Percentiles rank a stretch among this genome's conserved stretches.
Evolutionary conservation across 2,797 vertebrate species (phyloP).

Genomic region (Meda fulgida): DNA sequence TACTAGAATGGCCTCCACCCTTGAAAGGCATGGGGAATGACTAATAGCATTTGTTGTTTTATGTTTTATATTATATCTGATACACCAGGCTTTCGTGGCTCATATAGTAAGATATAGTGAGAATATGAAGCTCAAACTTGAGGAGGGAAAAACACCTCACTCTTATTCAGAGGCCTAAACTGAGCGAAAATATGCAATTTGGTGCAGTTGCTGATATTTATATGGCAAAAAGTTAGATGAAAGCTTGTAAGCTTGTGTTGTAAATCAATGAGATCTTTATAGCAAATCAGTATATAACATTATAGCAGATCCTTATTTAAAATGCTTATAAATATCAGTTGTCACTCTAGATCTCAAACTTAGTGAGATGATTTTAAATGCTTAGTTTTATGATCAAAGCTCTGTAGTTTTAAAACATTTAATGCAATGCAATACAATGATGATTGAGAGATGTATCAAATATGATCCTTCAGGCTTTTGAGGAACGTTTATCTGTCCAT

Average conservation of each 20-base stretch:
- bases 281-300: too few species aligned
- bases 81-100: background rate
- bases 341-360: too few species aligned
- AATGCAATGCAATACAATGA: too few species aligned
- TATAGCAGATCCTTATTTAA: background rate
- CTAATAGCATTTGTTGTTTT: background rate
- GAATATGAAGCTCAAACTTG: background rate
- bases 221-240: background rate
- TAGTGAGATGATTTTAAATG: too few species aligned
- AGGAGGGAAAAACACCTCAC: background rate
- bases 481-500: too few species aligned
- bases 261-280: background rate
- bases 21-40: conserved; percentile 9
- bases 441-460: too few species aligned
- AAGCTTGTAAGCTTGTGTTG: background rate
- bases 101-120: background rate
- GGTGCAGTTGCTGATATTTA: background rate
- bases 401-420: too few species aligned
- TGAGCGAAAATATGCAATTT: background rate
- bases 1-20: background rate
- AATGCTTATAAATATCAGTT: background rate
- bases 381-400: too few species aligned
- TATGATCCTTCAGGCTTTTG: too few species aligned
- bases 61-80: background rate
- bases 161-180: too few species aligned